A percentile compares a stretch with the other conserved stretches of the same genome.
These are phyloP conservation scores for Triops cancriformis DNA, from an alignment of 1,140 invertebrate species.

Conservation along the genomic window DNA sequence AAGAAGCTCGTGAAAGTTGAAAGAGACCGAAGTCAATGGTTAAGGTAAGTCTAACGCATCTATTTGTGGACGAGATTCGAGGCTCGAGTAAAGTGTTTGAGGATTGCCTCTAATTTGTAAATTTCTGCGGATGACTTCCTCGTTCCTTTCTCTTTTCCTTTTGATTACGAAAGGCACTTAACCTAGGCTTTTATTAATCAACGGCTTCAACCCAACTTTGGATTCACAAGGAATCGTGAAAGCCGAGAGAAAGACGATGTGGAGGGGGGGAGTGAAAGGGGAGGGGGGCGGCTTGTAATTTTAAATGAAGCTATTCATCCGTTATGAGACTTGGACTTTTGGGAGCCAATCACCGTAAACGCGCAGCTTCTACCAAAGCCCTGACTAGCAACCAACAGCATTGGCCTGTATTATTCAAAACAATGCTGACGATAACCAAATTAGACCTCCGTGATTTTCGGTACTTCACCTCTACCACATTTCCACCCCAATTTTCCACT, in stretches of 20 bases:
- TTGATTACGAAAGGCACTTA: slow-evolving; percentile 14
- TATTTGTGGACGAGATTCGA: neutral
- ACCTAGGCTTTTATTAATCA: slow-evolving; percentile 10
- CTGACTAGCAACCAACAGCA: slow-evolving; percentile 8
- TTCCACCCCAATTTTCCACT: neutral
- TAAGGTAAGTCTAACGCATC: neutral
- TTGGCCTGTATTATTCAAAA: slow-evolving; percentile 14
- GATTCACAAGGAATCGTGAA: slow-evolving; percentile 9
- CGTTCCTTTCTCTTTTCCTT: neutral
- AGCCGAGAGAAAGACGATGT: too few species aligned
- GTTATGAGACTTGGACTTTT: slow-evolving; percentile 10
- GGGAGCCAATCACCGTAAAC: slow-evolving; percentile 12
- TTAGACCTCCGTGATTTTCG: neutral
- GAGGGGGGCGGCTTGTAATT: neutral
- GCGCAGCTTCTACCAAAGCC: neutral
- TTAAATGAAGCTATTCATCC: slow-evolving; percentile 14
- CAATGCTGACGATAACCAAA: slow-evolving; percentile 2
- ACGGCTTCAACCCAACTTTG: neutral
- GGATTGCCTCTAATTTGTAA: neutral
- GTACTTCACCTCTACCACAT: neutral
- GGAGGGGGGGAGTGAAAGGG: too few species aligned
- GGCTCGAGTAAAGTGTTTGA: neutral
- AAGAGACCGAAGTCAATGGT: too few species aligned
- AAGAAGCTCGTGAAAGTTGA: too few species aligned
- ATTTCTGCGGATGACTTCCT: neutral